Base-by-base conservation (phyloP, 2,113 vertebrate genomes). In the Reinhardtius hippoglossoides region DNA sequence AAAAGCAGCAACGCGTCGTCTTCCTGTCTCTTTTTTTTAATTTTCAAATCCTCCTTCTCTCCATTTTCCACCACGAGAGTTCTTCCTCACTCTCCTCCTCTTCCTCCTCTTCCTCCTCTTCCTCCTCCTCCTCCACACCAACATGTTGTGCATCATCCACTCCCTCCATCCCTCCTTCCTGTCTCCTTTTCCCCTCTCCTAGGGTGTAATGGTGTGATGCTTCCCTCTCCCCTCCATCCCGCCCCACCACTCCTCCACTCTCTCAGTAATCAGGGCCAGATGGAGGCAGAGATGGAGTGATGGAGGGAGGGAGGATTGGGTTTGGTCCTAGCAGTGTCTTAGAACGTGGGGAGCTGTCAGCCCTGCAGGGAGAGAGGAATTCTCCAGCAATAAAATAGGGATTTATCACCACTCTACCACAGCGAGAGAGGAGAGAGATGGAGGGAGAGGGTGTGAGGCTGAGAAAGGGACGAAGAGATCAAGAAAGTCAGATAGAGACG, bases 391-490 rank as follows among this genome's bases (percentile, higher is more conserved):
- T 99, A 99, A 99, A 95, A 98, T 94, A 92, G 94, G 96, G 96
- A 98, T 99, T 98, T 98, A 99, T 98, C 96, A 93, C 97, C 96
- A 95, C 96, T 98, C 96, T 95, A 95, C 95, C 95, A 95, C 95
- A 95, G 97, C 95, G 96, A 95, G 94, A 76, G 79, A 6, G 65
- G 82, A 86, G 76, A 70, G 76, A 48, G 77, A 70, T 73, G 48
- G 72, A 78, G 71, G 73, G 78, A 84, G 83, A 84, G 78, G 69
- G 74, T 67, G 74, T 67, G 82, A 78, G 76, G 72, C 60, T 46
- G 78, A 74, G 76, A 52, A 74, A 79, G 74, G 78, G 78, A 85
- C 71, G 44, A 78, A 76, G 72, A 84, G 71, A 90, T 83, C 78
- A 76, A 80, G 66, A 89, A 86, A 81, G 83, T 81, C 74, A 67